phyloP scores from a whole-genome alignment of 2,113 vertebrate genomes.

The Cairina moschata region DNA sequence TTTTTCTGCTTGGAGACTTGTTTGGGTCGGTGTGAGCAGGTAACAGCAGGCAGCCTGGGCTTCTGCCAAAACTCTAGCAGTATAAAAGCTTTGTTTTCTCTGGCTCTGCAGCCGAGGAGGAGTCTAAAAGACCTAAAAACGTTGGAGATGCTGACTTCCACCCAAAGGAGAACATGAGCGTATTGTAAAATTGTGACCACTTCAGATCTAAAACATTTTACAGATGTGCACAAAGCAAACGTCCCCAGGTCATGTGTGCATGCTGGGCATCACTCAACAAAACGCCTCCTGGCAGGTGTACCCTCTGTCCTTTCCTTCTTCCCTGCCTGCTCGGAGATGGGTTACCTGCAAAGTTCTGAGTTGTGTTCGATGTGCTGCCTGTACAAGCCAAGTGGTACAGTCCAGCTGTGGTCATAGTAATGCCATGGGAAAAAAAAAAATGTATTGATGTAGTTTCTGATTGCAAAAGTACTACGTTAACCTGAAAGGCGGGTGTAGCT shows the following conservation, averaged over 20 bases:
- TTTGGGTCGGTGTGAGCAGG: neutral
- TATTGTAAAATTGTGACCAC: neutral
- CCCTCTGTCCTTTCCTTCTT: neutral
- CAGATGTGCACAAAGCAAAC: neutral
- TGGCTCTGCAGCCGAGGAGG: neutral
- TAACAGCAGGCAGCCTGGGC: neutral
- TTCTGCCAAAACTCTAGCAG: neutral
- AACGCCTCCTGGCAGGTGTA: neutral
- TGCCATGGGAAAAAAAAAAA: neutral
- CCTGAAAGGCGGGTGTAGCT: neutral
- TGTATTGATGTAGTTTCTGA: neutral
- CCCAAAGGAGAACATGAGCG: fast-evolving
- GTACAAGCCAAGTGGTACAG: neutral
- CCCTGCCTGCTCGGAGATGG: neutral
- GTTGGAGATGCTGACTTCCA: neutral
- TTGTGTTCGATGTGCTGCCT: neutral
- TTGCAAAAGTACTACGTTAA: neutral
- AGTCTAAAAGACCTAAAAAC: neutral
- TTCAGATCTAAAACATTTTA: neutral
- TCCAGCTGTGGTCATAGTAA: neutral
- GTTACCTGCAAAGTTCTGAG: neutral
- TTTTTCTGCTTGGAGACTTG: neutral
- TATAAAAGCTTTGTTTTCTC: neutral
- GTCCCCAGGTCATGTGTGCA: fast-evolving
- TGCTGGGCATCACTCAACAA: neutral